Conservation (phyloP, 2,113 vertebrate species). For the Scophthalmus maximus region DNA sequence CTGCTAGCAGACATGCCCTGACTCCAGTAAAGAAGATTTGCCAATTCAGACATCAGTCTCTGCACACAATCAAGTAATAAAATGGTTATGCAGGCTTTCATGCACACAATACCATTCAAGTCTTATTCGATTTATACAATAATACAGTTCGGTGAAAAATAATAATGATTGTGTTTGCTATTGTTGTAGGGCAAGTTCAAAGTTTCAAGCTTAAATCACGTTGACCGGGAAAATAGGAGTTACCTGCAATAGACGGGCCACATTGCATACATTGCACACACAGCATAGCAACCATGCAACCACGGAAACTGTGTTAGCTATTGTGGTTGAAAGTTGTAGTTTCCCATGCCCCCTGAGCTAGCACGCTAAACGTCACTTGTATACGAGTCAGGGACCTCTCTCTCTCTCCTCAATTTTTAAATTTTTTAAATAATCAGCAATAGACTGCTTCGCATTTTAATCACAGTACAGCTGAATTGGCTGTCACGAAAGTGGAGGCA, state of each 20-base stretch:
- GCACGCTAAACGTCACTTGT: neutral
- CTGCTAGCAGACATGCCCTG: constrained; percentile 83
- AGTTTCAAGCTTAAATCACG: neutral
- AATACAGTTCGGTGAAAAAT: neutral
- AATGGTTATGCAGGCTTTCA: constrained; percentile 76
- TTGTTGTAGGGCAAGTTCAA: neutral
- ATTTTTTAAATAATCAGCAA: neutral
- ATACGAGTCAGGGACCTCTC: neutral
- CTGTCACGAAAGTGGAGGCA: neutral
- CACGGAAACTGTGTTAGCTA: neutral
- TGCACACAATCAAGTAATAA: constrained; percentile 87
- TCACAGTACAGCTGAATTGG: neutral
- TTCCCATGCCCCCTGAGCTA: neutral
- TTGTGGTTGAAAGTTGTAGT: neutral
- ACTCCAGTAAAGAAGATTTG: constrained; percentile 87
- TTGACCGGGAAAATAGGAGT: neutral
- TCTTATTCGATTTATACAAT: constrained; percentile 29
- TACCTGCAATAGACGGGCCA: neutral
- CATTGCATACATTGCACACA: neutral
- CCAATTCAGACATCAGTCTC: constrained; percentile 87
- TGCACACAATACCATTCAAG: constrained; percentile 59
- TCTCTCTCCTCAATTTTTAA: neutral
- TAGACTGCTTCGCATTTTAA: neutral
- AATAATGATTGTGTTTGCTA: neutral
- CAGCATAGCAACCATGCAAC: neutral